These are phyloP conservation scores for Zaprionus lineosus DNA, from an alignment of 2,888 invertebrate genomes.

Conservation along the genomic window DNA sequence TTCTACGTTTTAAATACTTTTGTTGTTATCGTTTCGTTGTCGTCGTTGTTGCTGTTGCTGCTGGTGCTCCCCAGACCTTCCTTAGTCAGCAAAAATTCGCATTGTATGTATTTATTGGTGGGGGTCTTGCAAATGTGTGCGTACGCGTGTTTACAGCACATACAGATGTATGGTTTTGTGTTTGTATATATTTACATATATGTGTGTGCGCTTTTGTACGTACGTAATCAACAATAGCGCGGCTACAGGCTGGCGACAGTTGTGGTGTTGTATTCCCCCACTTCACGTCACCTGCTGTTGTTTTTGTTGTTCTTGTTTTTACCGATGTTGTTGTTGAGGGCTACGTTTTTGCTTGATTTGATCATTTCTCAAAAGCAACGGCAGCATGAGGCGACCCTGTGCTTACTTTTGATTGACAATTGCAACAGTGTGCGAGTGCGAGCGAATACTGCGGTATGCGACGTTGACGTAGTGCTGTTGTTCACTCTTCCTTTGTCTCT, in stretches of 20 bases:
- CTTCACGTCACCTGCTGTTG: constrained; percentile 58
- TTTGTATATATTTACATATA: too few species aligned
- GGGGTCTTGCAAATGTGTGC: constrained; percentile 37
- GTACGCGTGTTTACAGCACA: constrained; percentile 62
- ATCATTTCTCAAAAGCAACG: constrained; percentile 57
- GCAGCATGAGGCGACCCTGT: constrained; percentile 55
- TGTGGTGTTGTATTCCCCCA: constrained; percentile 45
- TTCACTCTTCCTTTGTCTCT: constrained; percentile 19
- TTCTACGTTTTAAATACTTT: constrained; percentile 70
- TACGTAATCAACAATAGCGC: constrained; percentile 70
- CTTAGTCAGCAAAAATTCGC: constrained; percentile 80
- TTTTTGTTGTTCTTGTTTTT: constrained; percentile 21
- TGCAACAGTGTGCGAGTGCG: constrained; percentile 58
- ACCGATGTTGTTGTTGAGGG: constrained; percentile 38
- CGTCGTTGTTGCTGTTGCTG: constrained; percentile 34
- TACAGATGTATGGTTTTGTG: constrained; percentile 5
- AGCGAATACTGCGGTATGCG: constrained; percentile 70
- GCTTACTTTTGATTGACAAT: constrained; percentile 67
- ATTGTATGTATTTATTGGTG: constrained; percentile 44
- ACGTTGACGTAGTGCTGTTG: constrained; percentile 44
- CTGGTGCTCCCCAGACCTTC: constrained; percentile 82
- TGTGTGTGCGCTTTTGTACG: constrained; percentile 30
- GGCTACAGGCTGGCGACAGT: constrained; percentile 57
- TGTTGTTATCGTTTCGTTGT: constrained; percentile 60
- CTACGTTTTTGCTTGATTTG: constrained; percentile 68